phyloP scores from a whole-genome alignment of 92 coral and sea anemone genomes.

The Porites cylindrica region DNA sequence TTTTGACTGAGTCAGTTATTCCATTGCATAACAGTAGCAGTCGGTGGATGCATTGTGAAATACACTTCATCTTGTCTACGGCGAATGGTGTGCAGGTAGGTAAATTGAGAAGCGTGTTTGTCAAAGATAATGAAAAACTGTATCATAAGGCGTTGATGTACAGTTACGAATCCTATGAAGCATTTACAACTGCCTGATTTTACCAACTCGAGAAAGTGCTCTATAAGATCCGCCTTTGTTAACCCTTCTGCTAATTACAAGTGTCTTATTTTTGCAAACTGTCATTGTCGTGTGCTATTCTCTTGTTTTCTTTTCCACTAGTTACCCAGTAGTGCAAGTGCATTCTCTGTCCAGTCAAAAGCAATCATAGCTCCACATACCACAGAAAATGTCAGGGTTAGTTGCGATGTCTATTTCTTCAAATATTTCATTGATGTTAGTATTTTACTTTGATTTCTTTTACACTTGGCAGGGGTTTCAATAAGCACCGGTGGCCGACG shows the following conservation, averaged over 20 bases:
- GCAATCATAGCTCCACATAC: conserved; percentile 90
- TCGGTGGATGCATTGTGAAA: conserved; percentile 93
- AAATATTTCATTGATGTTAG: not conserved
- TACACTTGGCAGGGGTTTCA: no score
- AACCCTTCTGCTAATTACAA: no score
- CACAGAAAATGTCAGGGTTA: conserved; percentile 91
- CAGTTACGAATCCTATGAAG: no score
- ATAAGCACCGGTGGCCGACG: no score
- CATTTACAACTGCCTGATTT: no score
- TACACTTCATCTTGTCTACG: conserved; percentile 73
- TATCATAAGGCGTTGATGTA: not conserved
- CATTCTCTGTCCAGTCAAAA: conserved; percentile 81
- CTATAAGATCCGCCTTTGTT: no score
- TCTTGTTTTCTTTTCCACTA: conserved; percentile 3
- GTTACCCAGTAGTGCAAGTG: conserved; percentile 82
- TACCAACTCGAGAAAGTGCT: no score
- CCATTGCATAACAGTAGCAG: conserved; percentile 94
- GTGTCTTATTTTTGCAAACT: no score
- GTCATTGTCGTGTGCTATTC: not conserved
- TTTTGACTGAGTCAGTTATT: conserved; percentile 79
- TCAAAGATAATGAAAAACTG: not conserved
- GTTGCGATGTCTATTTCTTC: not conserved
- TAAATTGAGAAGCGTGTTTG: not conserved
- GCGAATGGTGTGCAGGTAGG: conserved; percentile 90
- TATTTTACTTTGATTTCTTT: not conserved